A percentile compares a stretch with the other conserved stretches of the same genome.
Conservation (phyloP, 2,797 vertebrate genomes). For the Kryptolebias ocellatus region DNA sequence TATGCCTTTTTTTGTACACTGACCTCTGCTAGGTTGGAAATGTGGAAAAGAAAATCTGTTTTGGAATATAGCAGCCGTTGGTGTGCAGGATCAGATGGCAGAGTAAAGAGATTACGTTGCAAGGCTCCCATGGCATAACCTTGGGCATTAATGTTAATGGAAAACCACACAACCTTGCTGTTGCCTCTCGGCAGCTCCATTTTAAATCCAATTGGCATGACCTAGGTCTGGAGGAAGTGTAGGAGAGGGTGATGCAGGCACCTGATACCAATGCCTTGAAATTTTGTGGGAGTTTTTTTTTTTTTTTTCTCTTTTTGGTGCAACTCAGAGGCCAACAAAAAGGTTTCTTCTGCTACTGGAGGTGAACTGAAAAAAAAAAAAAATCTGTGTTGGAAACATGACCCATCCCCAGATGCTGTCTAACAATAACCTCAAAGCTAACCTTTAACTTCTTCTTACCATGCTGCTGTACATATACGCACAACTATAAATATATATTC, state of each 20-base stretch:
- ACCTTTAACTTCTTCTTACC: too few relatives aligned
- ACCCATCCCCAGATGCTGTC: too few relatives aligned
- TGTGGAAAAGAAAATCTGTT: slow-evolving; percentile 49
- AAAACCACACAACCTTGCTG: slow-evolving; percentile 72
- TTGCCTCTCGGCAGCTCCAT: slow-evolving; percentile 60
- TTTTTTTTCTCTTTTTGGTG: slow-evolving; percentile 10
- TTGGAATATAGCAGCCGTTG: slow-evolving; percentile 54
- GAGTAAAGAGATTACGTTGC: slow-evolving; percentile 71
- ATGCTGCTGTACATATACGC: too few relatives aligned
- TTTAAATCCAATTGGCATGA: slow-evolving; percentile 70
- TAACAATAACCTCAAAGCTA: too few relatives aligned
- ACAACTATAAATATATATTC: too few relatives aligned
- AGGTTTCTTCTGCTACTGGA: slow-evolving; percentile 42
- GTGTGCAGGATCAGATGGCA: slow-evolving; percentile 66
- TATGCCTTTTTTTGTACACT: not conserved
- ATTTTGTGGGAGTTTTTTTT: slow-evolving; percentile 20
- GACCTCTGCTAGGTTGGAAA: slow-evolving; percentile 27
- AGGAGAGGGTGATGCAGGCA: slow-evolving; percentile 48
- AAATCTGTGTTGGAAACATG: slow-evolving; percentile 13
- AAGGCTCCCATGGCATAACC: slow-evolving; percentile 66
- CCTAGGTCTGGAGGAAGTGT: slow-evolving; percentile 46
- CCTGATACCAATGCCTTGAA: slow-evolving; percentile 60
- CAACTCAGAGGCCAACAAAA: slow-evolving; percentile 34
- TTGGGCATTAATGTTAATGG: slow-evolving; percentile 73
- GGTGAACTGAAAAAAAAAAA: slow-evolving; percentile 25